A percentile compares a stretch with the other conserved stretches of the same genome.
Evolutionary conservation across 2,113 vertebrate genomes (phyloP).

Genomic region (Orycteropus afer): DNA sequence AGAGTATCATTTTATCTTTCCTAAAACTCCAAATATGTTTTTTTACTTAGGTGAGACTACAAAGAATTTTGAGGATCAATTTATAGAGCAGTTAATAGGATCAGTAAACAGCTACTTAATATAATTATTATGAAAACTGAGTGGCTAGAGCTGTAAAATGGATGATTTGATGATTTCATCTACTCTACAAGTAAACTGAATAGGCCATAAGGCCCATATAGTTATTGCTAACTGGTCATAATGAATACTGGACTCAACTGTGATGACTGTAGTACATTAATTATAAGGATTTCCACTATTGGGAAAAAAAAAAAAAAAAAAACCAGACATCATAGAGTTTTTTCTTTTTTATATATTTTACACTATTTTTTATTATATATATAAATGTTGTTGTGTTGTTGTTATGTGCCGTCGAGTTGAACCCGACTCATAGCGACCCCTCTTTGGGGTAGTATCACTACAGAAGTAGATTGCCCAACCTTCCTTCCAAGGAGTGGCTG

Average conservation of each 20-base stretch:
- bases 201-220: background rate
- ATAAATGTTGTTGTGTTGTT: too few relatives aligned
- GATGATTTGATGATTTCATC: conserved; percentile 48
- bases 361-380: conserved; percentile 17
- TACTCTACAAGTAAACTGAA: conserved; percentile 42
- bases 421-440: too few relatives aligned
- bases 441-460: too few relatives aligned
- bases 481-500: too few relatives aligned
- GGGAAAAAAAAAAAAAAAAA: background rate
- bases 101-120: conserved; percentile 54
- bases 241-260: conserved; percentile 8
- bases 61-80: conserved; percentile 43
- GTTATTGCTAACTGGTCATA: conserved; percentile 36
- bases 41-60: conserved; percentile 27
- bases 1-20: background rate
- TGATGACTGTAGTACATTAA: background rate
- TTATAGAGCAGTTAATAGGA: conserved; percentile 39
- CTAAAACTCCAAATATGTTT: conserved; percentile 38
- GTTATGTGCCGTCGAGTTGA: too few relatives aligned
- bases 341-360: conserved; percentile 6
- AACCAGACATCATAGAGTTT: background rate
- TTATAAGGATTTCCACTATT: background rate
- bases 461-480: too few relatives aligned
- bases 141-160: conserved; percentile 45
- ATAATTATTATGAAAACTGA: conserved; percentile 56